Conservation (phyloP, 1,140 invertebrate species). For the Euura saliciscinereae region DNA sequence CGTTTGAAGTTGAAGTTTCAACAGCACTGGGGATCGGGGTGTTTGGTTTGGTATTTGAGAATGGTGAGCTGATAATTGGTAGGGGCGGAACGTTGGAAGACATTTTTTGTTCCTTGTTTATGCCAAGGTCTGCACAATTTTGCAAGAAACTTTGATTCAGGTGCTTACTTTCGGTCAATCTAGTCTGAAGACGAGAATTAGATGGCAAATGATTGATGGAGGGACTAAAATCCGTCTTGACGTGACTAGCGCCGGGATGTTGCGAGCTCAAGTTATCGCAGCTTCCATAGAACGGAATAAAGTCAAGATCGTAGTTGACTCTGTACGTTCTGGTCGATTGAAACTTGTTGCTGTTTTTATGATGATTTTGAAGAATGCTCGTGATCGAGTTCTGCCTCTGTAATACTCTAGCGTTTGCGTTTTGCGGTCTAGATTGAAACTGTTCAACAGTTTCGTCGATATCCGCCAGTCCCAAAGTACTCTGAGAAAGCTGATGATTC, state of each 20-base stretch:
- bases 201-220: conserved; percentile 25
- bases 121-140: conserved; percentile 31
- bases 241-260: conserved; percentile 28
- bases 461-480: conserved; percentile 42
- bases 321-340: conserved; percentile 46
- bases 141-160: conserved; percentile 32
- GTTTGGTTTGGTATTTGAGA: conserved; percentile 31
- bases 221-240: conserved; percentile 25
- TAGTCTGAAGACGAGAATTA: conserved; percentile 31
- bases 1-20: conserved; percentile 46
- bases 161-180: conserved; percentile 35
- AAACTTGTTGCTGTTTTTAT: conserved; percentile 36
- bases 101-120: conserved; percentile 36
- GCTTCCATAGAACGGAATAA: conserved; percentile 45
- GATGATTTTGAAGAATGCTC: conserved; percentile 48
- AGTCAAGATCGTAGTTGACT: conserved; percentile 54
- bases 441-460: conserved; percentile 44
- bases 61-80: conserved; percentile 40
- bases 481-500: conserved; percentile 46
- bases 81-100: conserved; percentile 49
- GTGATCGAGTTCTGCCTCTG: conserved; percentile 50
- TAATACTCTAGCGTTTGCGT: conserved; percentile 31
- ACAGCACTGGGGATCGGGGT: conserved; percentile 24
- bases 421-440: conserved; percentile 27
- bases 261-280: conserved; percentile 42